Conservation (phyloP, 2,888 invertebrate genomes). For the Homarus gammarus region DNA sequence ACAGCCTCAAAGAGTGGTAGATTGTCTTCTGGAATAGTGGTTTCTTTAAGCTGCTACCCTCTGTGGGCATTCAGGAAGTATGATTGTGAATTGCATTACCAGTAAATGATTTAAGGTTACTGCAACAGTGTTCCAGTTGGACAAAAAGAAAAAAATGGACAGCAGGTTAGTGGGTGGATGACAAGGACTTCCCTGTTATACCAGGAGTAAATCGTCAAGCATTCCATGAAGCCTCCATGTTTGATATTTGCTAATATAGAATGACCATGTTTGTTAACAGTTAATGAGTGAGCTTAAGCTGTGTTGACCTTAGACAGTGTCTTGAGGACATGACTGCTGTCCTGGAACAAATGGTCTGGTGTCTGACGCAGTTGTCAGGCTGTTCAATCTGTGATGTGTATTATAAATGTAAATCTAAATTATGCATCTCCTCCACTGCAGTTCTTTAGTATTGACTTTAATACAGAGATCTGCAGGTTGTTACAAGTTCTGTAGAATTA, state of each 20-base stretch:
- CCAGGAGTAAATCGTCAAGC: conserved; percentile 26
- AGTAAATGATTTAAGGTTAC: background rate
- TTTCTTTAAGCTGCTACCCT: conserved; percentile 19
- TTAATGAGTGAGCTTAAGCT: conserved; percentile 56
- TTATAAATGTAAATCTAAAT: conserved; percentile 67
- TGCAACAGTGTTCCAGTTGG: conserved; percentile 39
- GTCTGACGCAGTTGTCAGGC: conserved; percentile 59
- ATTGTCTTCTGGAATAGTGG: background rate
- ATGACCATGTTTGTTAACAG: conserved; percentile 37
- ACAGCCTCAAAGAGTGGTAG: conserved; percentile 19
- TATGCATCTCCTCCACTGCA: conserved; percentile 54
- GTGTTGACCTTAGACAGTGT: conserved; percentile 39
- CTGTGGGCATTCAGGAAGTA: conserved; percentile 63
- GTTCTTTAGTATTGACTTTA: conserved; percentile 35
- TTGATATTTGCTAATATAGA: conserved; percentile 22
- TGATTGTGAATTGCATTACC: conserved; percentile 21
- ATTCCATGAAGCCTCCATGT: conserved; percentile 57
- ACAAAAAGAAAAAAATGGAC: conserved; percentile 4
- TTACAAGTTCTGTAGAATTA: conserved; percentile 64
- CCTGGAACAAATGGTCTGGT: conserved; percentile 60
- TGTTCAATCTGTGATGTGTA: conserved; percentile 72
- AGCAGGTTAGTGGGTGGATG: conserved; percentile 48
- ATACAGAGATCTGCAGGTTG: conserved; percentile 60
- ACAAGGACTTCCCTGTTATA: conserved; percentile 16
- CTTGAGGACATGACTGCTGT: conserved; percentile 40